Conservation (phyloP, 2,797 vertebrate genomes). For the Hippopotamyrus pictus region DNA sequence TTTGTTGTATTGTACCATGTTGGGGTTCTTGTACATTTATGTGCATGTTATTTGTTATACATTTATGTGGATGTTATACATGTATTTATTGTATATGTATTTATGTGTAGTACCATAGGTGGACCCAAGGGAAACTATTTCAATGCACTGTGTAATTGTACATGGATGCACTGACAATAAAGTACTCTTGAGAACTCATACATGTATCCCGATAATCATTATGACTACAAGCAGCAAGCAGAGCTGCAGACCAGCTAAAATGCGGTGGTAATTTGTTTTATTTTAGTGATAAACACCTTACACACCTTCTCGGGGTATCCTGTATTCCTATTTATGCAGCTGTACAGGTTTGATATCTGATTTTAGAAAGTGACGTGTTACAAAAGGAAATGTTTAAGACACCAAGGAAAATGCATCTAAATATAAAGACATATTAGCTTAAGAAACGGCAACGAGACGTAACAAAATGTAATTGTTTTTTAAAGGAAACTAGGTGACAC, state of each 20-base stretch:
- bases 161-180: background rate
- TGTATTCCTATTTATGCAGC: background rate
- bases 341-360: background rate
- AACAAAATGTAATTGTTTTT: background rate
- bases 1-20: background rate
- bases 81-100: background rate
- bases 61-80: background rate
- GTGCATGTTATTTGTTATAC: background rate
- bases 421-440: background rate
- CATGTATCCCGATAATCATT: background rate
- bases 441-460: background rate
- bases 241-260: background rate
- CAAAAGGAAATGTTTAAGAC: background rate
- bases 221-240: background rate
- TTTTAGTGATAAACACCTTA: background rate
- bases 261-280: background rate
- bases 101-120: background rate
- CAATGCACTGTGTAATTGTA: background rate
- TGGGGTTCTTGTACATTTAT: background rate
- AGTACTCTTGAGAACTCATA: background rate
- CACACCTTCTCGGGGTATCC: background rate
- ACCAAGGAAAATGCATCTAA: background rate
- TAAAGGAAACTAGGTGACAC: background rate
- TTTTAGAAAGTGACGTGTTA: background rate
- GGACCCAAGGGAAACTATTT: background rate